Conservation (phyloP, 1,140 invertebrate genomes). For the Lepidurus packardi region DNA sequence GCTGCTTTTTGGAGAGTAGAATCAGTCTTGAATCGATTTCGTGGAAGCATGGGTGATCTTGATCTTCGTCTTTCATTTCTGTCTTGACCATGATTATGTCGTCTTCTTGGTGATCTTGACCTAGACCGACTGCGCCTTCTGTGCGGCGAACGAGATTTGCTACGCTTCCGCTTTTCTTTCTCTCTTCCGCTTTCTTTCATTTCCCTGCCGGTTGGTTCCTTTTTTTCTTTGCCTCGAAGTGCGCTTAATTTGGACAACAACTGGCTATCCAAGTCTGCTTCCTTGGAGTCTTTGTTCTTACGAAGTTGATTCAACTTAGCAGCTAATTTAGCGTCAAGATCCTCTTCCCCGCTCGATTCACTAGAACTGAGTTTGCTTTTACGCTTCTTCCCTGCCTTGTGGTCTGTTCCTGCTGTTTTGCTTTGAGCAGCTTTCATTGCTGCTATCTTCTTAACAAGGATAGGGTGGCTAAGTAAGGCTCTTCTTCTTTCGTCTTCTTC, state of each 20-base stretch:
- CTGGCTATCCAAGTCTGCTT: conserved; percentile 9
- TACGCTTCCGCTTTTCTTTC: background rate
- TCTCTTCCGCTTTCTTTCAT: background rate
- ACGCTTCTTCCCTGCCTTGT: conserved; percentile 29
- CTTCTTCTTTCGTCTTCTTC: conserved; percentile 32
- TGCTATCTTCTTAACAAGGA: conserved; percentile 24
- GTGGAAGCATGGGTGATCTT: background rate
- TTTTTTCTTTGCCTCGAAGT: conserved; percentile 27
- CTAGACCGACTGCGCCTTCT: conserved; percentile 1
- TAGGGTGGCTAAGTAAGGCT: conserved; percentile 24
- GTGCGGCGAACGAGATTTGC: conserved; percentile 23
- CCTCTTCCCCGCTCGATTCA: conserved; percentile 14
- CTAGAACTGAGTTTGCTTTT: conserved; percentile 16
- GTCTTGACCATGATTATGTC: background rate
- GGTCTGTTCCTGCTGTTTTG: background rate
- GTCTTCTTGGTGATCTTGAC: background rate
- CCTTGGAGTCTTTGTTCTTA: background rate
- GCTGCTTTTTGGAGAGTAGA: background rate
- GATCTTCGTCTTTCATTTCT: background rate
- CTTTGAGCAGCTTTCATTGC: conserved; percentile 15
- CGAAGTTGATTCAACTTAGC: conserved; percentile 27
- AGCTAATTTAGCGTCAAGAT: conserved; percentile 28
- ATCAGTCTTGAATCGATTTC: background rate
- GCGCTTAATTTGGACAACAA: conserved; percentile 24
- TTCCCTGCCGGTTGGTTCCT: background rate